These are phyloP conservation scores for Lasioglossum leucozonium DNA, from an alignment of 2,888 invertebrate genomes.

Conservation along the genomic window DNA sequence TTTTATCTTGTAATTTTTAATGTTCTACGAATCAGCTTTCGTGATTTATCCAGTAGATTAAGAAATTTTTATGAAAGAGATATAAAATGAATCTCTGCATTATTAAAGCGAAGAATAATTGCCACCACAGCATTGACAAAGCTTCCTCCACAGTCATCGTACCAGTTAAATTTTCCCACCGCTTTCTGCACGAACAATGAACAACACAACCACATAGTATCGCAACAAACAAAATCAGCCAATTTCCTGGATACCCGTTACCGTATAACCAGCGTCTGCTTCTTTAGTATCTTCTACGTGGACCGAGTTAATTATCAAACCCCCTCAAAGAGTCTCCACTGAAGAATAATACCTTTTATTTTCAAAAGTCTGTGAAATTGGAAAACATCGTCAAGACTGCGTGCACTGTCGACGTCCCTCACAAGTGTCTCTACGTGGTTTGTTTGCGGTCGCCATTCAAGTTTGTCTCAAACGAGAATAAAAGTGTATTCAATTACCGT, in stretches of 20 bases:
- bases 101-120: background rate
- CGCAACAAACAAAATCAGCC: background rate
- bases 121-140: background rate
- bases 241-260: background rate
- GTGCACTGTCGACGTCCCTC: background rate
- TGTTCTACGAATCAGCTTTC: too few relatives aligned
- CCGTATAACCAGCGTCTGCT: background rate
- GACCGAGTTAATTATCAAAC: background rate
- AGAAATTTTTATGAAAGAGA: background rate
- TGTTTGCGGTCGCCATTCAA: background rate
- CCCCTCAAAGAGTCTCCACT: background rate
- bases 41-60: too few relatives aligned
- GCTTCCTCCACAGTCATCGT: background rate
- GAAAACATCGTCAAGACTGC: conserved; percentile 1
- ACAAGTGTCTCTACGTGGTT: background rate
- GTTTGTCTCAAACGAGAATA: background rate
- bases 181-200: background rate
- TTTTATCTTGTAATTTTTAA: background rate
- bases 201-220: background rate
- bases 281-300: background rate
- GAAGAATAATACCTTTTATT: conserved; percentile 24
- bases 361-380: background rate
- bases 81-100: background rate
- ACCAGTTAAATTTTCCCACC: background rate
- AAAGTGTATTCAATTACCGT: background rate